Evolutionary conservation across 2,113 vertebrate genomes (phyloP).

Genomic region (Eulemur macaco): DNA sequence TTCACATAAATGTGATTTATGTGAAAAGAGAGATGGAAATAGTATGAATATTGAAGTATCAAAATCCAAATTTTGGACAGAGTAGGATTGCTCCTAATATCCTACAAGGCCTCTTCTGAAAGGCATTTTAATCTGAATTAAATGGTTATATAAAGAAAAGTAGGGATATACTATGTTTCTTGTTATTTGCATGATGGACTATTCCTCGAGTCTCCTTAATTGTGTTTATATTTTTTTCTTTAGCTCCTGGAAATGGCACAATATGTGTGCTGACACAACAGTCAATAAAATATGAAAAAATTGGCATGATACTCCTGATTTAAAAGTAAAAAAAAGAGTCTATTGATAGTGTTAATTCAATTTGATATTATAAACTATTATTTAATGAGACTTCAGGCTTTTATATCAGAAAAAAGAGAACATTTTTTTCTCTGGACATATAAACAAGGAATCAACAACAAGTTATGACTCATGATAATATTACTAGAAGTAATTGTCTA

Average conservation of each 20-base stretch:
- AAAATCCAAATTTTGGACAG: not conserved
- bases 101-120: not conserved
- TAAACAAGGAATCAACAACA: not conserved
- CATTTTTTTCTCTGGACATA: not conserved
- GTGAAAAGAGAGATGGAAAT: not conserved
- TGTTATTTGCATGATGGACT: not conserved
- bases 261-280: not conserved
- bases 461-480: not conserved
- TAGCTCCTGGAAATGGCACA: not conserved
- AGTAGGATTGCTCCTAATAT: not conserved
- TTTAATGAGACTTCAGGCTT: not conserved
- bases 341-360: not conserved
- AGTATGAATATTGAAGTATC: not conserved
- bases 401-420: not conserved
- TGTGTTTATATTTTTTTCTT: not conserved
- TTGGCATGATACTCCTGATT: not conserved
- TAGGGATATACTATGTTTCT: not conserved
- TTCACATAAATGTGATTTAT: not conserved
- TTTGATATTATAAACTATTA: not conserved
- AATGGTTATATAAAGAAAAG: not conserved
- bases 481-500: conserved; percentile 21
- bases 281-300: not conserved
- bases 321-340: not conserved
- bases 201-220: not conserved
- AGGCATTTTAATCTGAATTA: not conserved